phyloP scores from a whole-genome alignment of 2,113 vertebrate genomes.

The Columba janthina region DNA sequence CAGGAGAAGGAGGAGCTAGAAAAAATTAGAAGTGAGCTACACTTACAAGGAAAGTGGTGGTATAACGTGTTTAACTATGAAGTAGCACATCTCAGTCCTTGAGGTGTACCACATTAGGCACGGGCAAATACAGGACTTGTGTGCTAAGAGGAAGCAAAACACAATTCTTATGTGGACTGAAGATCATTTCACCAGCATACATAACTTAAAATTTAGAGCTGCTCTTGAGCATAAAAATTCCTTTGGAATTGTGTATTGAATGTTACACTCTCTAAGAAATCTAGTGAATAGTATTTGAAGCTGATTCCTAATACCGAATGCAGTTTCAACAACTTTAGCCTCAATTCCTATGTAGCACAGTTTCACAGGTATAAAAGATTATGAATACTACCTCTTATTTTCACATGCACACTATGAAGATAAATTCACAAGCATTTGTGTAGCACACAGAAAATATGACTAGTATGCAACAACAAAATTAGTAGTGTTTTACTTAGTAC shows the following conservation, averaged over 20 bases:
- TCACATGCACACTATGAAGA: background rate
- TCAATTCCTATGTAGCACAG: background rate
- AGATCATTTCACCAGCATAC: background rate
- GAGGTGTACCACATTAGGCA: background rate
- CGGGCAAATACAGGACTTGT: background rate
- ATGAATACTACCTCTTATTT: background rate
- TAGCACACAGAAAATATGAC: background rate
- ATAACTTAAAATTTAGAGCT: background rate
- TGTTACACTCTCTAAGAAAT: background rate
- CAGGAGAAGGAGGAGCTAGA: background rate
- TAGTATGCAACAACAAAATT: background rate
- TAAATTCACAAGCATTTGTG: background rate
- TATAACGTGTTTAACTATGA: background rate
- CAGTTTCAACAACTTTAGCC: background rate
- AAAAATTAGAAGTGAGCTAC: background rate
- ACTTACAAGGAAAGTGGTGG: background rate
- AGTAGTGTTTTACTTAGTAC: background rate
- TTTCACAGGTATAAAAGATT: background rate
- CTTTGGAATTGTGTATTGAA: background rate
- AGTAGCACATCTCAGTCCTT: background rate
- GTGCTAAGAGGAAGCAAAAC: background rate
- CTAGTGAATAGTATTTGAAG: background rate
- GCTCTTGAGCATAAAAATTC: background rate
- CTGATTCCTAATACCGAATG: background rate
- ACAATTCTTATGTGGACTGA: background rate